These are phyloP conservation scores for Euura saliciscinereae DNA, from an alignment of 1,140 invertebrate genomes.

Conservation along the genomic window DNA sequence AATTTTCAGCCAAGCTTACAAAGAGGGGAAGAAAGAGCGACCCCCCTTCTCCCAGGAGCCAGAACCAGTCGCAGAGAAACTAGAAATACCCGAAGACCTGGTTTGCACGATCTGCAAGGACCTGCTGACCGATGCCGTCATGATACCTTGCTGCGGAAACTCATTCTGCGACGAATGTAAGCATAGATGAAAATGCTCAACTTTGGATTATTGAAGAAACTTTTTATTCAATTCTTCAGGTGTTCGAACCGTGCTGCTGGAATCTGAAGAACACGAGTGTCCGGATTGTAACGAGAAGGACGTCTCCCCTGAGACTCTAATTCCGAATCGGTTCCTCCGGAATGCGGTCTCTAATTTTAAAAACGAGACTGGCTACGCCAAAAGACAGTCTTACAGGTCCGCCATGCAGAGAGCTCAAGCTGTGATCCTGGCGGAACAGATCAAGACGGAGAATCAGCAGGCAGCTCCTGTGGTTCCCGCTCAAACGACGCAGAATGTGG, in stretches of 20 bases:
- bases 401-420: slow-evolving; percentile 33
- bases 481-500: background rate
- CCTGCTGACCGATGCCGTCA: slow-evolving; percentile 92
- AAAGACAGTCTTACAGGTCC: slow-evolving; percentile 43
- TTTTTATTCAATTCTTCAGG: slow-evolving; percentile 62
- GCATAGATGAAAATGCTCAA: slow-evolving; percentile 36
- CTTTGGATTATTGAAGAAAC: background rate
- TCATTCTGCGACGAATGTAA: slow-evolving; percentile 98
- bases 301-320: slow-evolving; percentile 89
- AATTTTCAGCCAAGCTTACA: slow-evolving; percentile 75
- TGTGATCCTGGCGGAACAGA: slow-evolving; percentile 24
- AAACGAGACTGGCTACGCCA: slow-evolving; percentile 86
- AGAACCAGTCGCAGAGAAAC: slow-evolving; percentile 64
- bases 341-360: slow-evolving; percentile 87
- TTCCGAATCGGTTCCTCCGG: slow-evolving; percentile 90
- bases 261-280: slow-evolving; percentile 94
- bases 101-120: slow-evolving; percentile 92
- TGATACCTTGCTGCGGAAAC: slow-evolving; percentile 96
- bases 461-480: slow-evolving; percentile 16
- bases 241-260: slow-evolving; percentile 84
- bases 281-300: slow-evolving; percentile 92
- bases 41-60: slow-evolving; percentile 67
- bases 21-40: slow-evolving; percentile 74
- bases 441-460: slow-evolving; percentile 33
- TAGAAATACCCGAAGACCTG: slow-evolving; percentile 88